A percentile compares a stretch with the other conserved stretches of the same genome.
These are phyloP conservation scores for Magallana nippona DNA, from an alignment of 2,888 invertebrate species.

Conservation along the genomic window DNA sequence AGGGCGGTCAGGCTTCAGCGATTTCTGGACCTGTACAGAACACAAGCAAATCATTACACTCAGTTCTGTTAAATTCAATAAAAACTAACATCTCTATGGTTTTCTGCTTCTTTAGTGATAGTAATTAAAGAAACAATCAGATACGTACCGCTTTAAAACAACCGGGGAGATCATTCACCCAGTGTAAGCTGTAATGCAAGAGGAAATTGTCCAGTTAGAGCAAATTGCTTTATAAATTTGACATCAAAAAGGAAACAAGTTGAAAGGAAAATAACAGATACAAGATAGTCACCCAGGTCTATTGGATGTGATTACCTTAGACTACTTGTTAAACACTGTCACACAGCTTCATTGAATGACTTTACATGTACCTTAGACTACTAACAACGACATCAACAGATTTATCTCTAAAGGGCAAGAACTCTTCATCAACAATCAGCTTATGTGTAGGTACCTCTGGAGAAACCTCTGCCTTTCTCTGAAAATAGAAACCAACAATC, in stretches of 20 bases:
- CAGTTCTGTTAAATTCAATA: too few species aligned
- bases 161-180: conserved; percentile 98
- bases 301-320: conserved; percentile 74
- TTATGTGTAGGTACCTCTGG: conserved; percentile 79
- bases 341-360: neutral
- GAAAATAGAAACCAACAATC: neutral
- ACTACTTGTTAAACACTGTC: too few species aligned
- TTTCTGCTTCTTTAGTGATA: too few species aligned
- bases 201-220: neutral
- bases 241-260: too few species aligned
- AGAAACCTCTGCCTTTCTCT: conserved; percentile 85
- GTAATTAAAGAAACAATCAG: neutral
- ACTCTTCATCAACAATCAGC: conserved; percentile 91
- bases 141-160: conserved; percentile 79
- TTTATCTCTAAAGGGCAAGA: conserved; percentile 85
- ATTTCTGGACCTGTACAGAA: conserved; percentile 81
- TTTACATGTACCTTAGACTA: conserved; percentile 83
- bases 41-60: neutral
- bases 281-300: too few species aligned
- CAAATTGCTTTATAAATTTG: neutral
- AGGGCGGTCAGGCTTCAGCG: conserved; percentile 92
- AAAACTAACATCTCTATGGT: too few species aligned
- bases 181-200: conserved; percentile 87
- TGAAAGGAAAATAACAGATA: too few species aligned
- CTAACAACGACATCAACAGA: conserved; percentile 93